These are phyloP conservation scores for Scrobipalpa costella DNA, from an alignment of 2,888 invertebrate species.

Conservation along the genomic window DNA sequence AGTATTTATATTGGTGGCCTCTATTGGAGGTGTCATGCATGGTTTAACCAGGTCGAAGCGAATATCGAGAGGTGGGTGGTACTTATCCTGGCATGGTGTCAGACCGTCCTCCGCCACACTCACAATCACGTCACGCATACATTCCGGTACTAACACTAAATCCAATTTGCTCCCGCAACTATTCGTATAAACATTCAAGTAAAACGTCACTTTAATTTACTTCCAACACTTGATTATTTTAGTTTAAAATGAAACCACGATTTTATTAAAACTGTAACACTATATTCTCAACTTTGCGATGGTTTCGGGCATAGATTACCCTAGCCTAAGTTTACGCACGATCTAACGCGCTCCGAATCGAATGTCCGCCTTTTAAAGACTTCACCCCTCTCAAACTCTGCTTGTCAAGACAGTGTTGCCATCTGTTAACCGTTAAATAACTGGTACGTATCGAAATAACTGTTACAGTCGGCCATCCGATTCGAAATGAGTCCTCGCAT, in stretches of 20 bases:
- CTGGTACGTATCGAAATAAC: background rate
- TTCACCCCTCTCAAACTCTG: no score
- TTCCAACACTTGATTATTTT: no score
- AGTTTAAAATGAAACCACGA: no score
- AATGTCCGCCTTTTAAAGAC: no score
- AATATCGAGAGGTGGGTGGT: conserved; percentile 12
- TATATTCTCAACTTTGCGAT: no score
- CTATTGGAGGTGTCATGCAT: background rate
- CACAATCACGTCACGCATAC: background rate
- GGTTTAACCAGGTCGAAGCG: background rate
- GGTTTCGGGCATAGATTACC: no score
- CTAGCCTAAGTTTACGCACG: no score
- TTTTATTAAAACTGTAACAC: no score
- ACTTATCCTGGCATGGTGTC: background rate
- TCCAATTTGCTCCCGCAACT: background rate
- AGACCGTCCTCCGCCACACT: conserved; percentile 9
- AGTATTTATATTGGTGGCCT: background rate
- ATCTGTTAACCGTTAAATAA: no score
- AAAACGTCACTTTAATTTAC: no score
- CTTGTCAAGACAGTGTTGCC: no score
- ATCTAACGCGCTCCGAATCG: no score
- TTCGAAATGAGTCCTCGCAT: conserved; percentile 4
- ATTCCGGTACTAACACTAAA: conserved; percentile 5
- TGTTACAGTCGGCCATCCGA: conserved; percentile 12
- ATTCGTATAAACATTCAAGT: conserved; percentile 9